Evolutionary conservation across 1,140 invertebrate species (phyloP), one percentile per base, ranked within the genome.

Genomic region (Sinella curviseta): DNA sequence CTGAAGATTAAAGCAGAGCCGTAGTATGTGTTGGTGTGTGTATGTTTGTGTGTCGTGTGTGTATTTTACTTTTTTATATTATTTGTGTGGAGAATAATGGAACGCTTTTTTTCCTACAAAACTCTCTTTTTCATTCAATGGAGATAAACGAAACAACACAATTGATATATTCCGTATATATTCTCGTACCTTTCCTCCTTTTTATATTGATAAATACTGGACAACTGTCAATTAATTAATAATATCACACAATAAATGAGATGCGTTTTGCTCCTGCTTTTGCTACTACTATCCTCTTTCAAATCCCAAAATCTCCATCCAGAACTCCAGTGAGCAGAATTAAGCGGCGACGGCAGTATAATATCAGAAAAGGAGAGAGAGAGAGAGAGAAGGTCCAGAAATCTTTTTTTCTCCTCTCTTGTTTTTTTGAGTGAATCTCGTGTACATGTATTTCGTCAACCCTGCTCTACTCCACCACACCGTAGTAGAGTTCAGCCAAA

Each of bases 181-280:
- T n/a, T n/a, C n/a, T n/a, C n/a, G n/a, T n/a, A n/a, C n/a, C n/a
- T n/a, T n/a, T n/a, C n/a, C n/a, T n/a, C n/a, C n/a, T n/a, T n/a
- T n/a, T n/a, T n/a, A 8, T 60, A 4, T 60, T 60, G 14, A 60
- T 60, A 60, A 60, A 60, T 60, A 60, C 55, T 60, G 55, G 55
- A 60, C 55, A 60, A 60, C 55, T 60, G 55, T 60, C 55, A 60
- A 60, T 60, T 60, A 60, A 60, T 60, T 60, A 60, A 60, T n/a
- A n/a, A n/a, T 70, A 30, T 70, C 65, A 31, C 65, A 70, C 65
- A 70, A 31, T 70, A 30, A 70, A 70, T 48, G 8, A 8, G 8
- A 8, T 48, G 8, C 39, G 8, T 48, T 48, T 20, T 12, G 39
- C 39, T 12, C 8, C 39, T 8, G 39, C 39, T 48, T 48, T 20